Conservation (phyloP, 2,888 invertebrate genomes). For the Volucella inanis region DNA sequence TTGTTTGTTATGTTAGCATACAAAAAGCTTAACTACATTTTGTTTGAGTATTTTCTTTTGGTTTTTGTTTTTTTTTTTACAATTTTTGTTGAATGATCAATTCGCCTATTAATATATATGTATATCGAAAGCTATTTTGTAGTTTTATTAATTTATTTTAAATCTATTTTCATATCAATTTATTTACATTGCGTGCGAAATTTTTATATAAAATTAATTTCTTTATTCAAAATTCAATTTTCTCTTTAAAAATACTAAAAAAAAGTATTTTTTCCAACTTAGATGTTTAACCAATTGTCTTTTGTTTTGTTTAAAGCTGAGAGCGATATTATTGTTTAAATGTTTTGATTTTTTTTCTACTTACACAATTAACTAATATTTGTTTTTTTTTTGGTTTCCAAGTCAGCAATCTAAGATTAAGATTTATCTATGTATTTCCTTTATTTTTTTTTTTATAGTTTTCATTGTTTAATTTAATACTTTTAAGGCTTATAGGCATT, state of each 20-base stretch:
- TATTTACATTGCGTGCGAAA: slow-evolving; percentile 67
- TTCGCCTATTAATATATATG: slow-evolving; percentile 42
- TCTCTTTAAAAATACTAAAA: slow-evolving; percentile 14
- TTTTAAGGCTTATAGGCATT: slow-evolving; percentile 73
- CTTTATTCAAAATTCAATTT: slow-evolving; percentile 27
- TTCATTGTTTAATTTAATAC: slow-evolving; percentile 57
- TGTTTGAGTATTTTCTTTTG: slow-evolving; percentile 27
- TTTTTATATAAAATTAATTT: slow-evolving; percentile 15
- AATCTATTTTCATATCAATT: slow-evolving; percentile 16
- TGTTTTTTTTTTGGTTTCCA: neutral
- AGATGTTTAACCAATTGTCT: slow-evolving; percentile 3
- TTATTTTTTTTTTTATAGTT: too few relatives aligned
- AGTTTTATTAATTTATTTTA: slow-evolving; percentile 18
- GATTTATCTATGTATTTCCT: slow-evolving; percentile 2
- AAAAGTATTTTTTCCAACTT: neutral
- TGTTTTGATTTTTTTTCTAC: neutral
- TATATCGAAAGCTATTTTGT: slow-evolving; percentile 65
- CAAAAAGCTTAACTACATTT: slow-evolving; percentile 69
- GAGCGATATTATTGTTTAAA: slow-evolving; percentile 21
- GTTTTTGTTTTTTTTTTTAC: slow-evolving; percentile 39
- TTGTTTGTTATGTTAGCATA: slow-evolving; percentile 64
- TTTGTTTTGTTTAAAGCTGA: slow-evolving; percentile 26
- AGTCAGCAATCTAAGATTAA: slow-evolving; percentile 29
- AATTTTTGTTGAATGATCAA: slow-evolving; percentile 29
- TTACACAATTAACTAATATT: slow-evolving; percentile 38